Evolutionary conservation across 2,797 vertebrate species (phyloP), one percentile per base, ranked within the genome.

Genomic region (Echiichthys vipera): DNA sequence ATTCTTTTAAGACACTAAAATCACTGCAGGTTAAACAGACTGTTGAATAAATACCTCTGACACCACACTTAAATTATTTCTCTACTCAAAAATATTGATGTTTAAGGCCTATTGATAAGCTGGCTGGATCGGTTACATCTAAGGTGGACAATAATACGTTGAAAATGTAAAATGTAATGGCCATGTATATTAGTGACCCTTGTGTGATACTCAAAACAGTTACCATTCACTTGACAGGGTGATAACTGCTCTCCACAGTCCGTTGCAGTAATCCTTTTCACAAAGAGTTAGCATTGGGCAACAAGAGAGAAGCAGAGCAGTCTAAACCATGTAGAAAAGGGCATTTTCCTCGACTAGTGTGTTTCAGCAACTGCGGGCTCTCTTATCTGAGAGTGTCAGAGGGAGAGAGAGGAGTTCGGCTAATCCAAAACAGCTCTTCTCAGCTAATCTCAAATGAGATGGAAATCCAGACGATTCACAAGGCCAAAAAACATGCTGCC

Each of bases 371-470:
- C 82, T 87, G 77, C 72, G 30, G 81, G 87, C 83, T 84, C 77
- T 86, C 90, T 93, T 93, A 94, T 94, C 94, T 75, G 86, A 61
- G 76, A 67, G 84, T 81, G 87, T 93, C 91, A 92, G 91, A 87
- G 84, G 76, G 74, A 85, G 80, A 70, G 77, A 62, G 80, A 84
- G 71, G 73, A 78, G 84, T 83, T 79, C 70, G 80, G 72, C 80
- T 91, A 92, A 92, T 93, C 92, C 90, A 88, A 90, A 89, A 89
- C 83, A 89, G 89, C 86, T 88, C 61, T 86, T 87, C 88, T 88
- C 84, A 71, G 81, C 86, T 90, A 93, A 93, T 93, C 93, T 92
- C 81, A 92, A 93, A 92, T 92, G 89, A 91, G 88, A 94, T 92
- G 89, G 90, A 94, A 93, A 93, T 94, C 85, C 87, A 83, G 77